These are phyloP conservation scores for Drosophila ercepeae DNA, from an alignment of 1,140 invertebrate species.

Conservation along the genomic window DNA sequence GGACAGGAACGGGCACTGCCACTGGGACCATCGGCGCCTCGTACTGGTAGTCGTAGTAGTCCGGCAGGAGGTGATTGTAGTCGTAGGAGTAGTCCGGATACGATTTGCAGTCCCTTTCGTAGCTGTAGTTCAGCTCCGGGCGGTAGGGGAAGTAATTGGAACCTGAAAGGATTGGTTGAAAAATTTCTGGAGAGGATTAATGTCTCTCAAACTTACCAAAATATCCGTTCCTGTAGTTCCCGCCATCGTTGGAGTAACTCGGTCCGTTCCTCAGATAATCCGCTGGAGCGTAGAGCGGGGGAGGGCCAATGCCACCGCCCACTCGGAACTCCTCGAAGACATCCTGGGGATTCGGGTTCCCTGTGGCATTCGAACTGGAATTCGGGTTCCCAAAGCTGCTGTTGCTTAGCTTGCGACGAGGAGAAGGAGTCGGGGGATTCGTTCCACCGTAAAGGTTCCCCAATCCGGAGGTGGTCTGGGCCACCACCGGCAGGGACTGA, in stretches of 20 bases:
- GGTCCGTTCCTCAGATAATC: conserved; percentile 84
- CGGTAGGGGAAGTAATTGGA: conserved; percentile 83
- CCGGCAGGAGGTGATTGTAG: conserved; percentile 75
- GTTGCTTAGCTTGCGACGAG: conserved; percentile 88
- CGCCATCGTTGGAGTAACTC: conserved; percentile 78
- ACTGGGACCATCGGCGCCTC: conserved; percentile 50
- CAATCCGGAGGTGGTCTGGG: conserved; percentile 83
- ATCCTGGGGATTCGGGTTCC: conserved; percentile 14
- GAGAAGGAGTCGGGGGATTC: conserved; percentile 88
- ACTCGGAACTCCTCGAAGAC: conserved; percentile 71
- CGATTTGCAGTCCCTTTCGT: conserved; percentile 81
- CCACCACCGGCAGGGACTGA: conserved; percentile 49
- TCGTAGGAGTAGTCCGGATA: conserved; percentile 83
- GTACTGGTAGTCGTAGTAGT: conserved; percentile 79
- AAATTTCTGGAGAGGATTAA: not conserved
- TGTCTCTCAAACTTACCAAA: conserved; percentile 59
- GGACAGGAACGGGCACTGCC: not conserved
- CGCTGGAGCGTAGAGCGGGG: conserved; percentile 83
- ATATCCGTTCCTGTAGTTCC: conserved; percentile 72
- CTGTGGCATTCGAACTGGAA: not conserved
- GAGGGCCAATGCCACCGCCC: conserved; percentile 62
- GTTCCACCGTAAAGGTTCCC: conserved; percentile 67
- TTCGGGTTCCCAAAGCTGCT: conserved; percentile 78
- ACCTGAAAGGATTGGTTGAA: conserved; percentile 27
- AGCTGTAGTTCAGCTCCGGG: conserved; percentile 75